A percentile compares a stretch with the other conserved stretches of the same genome.
These are phyloP conservation scores for Glossophaga mutica DNA, from an alignment of 2,797 vertebrate species.

Conservation along the genomic window DNA sequence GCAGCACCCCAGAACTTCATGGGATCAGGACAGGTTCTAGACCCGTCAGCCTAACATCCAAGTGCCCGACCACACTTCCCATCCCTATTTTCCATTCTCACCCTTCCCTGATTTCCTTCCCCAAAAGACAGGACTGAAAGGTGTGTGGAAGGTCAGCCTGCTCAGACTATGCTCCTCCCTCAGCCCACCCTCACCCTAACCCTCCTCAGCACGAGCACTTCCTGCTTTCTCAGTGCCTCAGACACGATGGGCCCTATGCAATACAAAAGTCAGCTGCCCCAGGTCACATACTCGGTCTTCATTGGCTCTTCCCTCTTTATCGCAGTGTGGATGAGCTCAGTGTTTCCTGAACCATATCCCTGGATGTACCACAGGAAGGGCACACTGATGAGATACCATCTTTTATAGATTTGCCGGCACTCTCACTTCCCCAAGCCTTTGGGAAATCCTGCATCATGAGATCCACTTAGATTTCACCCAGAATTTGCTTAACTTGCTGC, in stretches of 20 bases:
- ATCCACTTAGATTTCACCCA: background rate
- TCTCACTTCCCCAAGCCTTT: background rate
- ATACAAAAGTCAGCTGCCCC: background rate
- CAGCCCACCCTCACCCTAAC: background rate
- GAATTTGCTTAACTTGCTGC: background rate
- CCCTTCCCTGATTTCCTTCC: background rate
- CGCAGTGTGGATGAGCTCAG: background rate
- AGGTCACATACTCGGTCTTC: background rate
- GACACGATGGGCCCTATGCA: background rate
- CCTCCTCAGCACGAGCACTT: background rate
- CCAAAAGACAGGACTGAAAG: background rate
- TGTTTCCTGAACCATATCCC: background rate
- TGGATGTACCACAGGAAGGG: background rate
- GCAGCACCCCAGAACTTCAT: background rate
- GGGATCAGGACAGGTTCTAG: background rate
- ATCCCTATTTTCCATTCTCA: background rate
- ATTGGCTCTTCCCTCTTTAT: background rate
- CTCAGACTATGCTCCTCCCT: too few species aligned
- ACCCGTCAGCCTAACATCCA: background rate
- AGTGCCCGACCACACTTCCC: background rate
- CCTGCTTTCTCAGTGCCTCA: background rate
- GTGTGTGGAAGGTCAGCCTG: background rate
- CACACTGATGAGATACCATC: background rate
- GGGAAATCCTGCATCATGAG: background rate
- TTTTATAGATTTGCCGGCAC: background rate